Conservation (phyloP, 1,140 invertebrate species). For the Drosophila sproati region DNA sequence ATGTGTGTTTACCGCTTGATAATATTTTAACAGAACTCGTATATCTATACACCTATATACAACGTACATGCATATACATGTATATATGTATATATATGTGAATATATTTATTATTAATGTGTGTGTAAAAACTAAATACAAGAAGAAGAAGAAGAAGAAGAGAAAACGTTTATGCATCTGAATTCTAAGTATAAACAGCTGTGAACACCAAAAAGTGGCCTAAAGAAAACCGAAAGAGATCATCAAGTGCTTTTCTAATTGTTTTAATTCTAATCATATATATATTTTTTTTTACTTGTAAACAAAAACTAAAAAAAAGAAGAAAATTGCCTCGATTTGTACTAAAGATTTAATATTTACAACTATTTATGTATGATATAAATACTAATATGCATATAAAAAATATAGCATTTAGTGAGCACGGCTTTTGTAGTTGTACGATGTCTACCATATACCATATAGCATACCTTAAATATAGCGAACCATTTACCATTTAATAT, state of each 20-base stretch:
- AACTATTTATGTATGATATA: slow-evolving; percentile 51
- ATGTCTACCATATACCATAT: slow-evolving; percentile 36
- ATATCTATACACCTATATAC: slow-evolving; percentile 46
- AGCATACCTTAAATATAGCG: slow-evolving; percentile 23
- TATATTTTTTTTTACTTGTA: slow-evolving; percentile 22
- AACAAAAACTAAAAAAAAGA: slow-evolving; percentile 11
- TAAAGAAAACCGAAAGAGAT: slow-evolving; percentile 48
- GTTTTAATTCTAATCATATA: slow-evolving; percentile 14
- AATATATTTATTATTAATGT: slow-evolving; percentile 40
- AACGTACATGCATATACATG: slow-evolving; percentile 48
- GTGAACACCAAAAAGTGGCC: slow-evolving; percentile 83
- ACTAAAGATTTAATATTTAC: slow-evolving; percentile 73
- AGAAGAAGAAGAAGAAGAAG: slow-evolving; percentile 1
- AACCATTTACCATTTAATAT: slow-evolving; percentile 1
- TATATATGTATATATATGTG: slow-evolving; percentile 45
- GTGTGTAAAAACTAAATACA: slow-evolving; percentile 22
- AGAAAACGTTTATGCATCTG: slow-evolving; percentile 19
- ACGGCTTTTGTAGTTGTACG: slow-evolving; percentile 49
- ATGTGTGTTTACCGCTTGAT: slow-evolving; percentile 75
- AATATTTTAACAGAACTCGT: slow-evolving; percentile 41
- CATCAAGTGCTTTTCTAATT: slow-evolving; percentile 51
- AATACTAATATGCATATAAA: slow-evolving; percentile 42
- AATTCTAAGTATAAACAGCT: slow-evolving; percentile 54
- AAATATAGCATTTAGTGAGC: slow-evolving; percentile 43
- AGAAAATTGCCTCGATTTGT: slow-evolving; percentile 71